Conservation (phyloP, 2,797 vertebrate genomes). For the Antennarius maculatus region DNA sequence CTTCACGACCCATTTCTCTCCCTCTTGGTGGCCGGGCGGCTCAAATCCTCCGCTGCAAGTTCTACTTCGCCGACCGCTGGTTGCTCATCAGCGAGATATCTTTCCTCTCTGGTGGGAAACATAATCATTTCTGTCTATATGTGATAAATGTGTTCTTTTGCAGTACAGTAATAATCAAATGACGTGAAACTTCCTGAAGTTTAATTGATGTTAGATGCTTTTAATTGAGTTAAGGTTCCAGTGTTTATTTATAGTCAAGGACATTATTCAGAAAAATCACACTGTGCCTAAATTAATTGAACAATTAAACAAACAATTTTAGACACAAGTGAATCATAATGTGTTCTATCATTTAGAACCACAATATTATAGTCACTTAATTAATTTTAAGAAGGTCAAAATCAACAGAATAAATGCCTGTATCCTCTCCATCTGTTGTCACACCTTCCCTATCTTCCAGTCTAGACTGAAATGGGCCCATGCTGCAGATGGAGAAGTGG, state of each 20-base stretch:
- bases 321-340: not conserved
- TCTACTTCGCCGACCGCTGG: slow-evolving; percentile 89
- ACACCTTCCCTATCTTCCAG: not conserved
- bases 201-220: not conserved
- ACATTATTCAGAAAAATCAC: slow-evolving; percentile 8
- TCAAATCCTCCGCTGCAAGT: slow-evolving; percentile 88
- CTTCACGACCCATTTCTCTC: slow-evolving; percentile 86
- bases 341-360: not conserved
- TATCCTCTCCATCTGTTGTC: not conserved
- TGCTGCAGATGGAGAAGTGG: not conserved
- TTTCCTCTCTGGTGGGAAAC: slow-evolving; percentile 86
- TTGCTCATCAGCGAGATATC: slow-evolving; percentile 93
- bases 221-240: slow-evolving; percentile 4
- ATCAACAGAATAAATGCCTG: not conserved
- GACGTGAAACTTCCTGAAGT: not conserved
- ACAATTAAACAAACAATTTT: not conserved
- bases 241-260: slow-evolving; percentile 9
- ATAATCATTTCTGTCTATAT: slow-evolving; percentile 7
- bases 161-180: slow-evolving; percentile 8
- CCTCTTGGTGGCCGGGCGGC: slow-evolving; percentile 79
- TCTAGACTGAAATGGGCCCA: slow-evolving; percentile 9
- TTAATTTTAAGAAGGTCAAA: not conserved
- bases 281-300: not conserved
- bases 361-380: not conserved
- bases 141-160: slow-evolving; percentile 5